Base-by-base conservation (phyloP, 2,113 vertebrate genomes). In the Glaucomys volans region DNA sequence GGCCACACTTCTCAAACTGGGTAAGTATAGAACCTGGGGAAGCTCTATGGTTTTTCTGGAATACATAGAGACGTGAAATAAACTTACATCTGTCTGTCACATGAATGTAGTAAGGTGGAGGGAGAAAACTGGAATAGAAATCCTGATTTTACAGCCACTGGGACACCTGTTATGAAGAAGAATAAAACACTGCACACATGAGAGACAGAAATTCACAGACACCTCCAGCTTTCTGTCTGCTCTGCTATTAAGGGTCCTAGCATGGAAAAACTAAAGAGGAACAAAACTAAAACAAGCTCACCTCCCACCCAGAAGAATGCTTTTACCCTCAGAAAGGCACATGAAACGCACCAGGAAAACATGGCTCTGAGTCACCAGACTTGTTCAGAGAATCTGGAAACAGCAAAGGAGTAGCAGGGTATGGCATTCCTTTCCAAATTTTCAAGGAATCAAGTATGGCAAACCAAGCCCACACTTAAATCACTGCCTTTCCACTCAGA, bases 391-490 rank as follows among this genome's bases (percentile, higher is more conserved):
- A 71, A 83, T 37, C 32, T n/a, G 40, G 42, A 95, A 93, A 75
- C 26, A 83, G 17, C 52, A 81, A 50, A 57, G 59, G 16, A 74
- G 11, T 28, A 67, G 44, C 47, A 42, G 9, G 9, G 6, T 66
- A 95, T 26, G 20, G 0, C n/a, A 59, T 76, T 72, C 44, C 52
- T 84, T 37, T 54, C 66, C 32, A 72, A 77, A 76, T n/a, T 86
- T 30, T 71, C 35, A 90, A 54, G 30, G n/a, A 85, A 72, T 50
- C 85, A 83, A 87, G 57, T 52, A 80, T 30, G 13, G 67, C 75
- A 90, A 80, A 57, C 37, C 50, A 85, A 93, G 42, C 2, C 64
- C 59, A 81, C 64, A 90, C 81, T n/a, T 24, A 92, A 97, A 47
- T 37, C 32, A 77, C 18, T 90, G 71, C 7, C n/a, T 91, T 82